Evolutionary conservation across 2,797 vertebrate species (phyloP).

Genomic region (Protosalanx chinensis): DNA sequence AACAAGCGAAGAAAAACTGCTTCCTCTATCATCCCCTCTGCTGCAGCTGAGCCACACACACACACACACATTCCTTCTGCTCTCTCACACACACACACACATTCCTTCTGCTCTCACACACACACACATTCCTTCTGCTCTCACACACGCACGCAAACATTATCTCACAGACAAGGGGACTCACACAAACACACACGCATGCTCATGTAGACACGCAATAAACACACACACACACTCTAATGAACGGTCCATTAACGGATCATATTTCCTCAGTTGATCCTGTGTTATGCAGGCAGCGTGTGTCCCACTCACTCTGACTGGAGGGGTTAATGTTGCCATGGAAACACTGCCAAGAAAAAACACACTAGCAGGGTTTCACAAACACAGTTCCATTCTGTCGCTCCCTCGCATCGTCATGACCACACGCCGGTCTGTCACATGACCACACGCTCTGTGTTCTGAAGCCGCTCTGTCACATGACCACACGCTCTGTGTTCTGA

Average conservation of each 20-base stretch:
- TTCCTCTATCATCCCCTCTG: not conserved
- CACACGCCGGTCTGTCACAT: too few species aligned
- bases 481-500: too few species aligned
- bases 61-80: conserved; percentile 8
- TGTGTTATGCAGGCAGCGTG: conserved; percentile 24
- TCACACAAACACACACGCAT: not conserved
- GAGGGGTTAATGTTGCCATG: conserved; percentile 27
- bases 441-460: too few species aligned
- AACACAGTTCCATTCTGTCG: too few species aligned
- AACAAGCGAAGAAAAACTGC: conserved; percentile 1
- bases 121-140: conserved; percentile 6
- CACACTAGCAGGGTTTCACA: too few species aligned
- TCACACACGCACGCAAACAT: not conserved
- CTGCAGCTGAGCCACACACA: not conserved
- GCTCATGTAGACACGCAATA: not conserved
- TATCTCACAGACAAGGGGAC: conserved; percentile 18
- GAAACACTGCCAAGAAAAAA: conserved; percentile 14
- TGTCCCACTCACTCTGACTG: not conserved
- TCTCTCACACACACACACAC: conserved; percentile 7
- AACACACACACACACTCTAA: not conserved
- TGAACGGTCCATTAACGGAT: conserved; percentile 23
- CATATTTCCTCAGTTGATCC: conserved; percentile 28
- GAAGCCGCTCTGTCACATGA: too few species aligned
- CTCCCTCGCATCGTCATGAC: too few species aligned
- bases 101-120: conserved; percentile 9